Evolutionary conservation across 2,797 vertebrate genomes (phyloP), one percentile per base, ranked within the genome.

Genomic region (Eleutherodactylus coqui): DNA sequence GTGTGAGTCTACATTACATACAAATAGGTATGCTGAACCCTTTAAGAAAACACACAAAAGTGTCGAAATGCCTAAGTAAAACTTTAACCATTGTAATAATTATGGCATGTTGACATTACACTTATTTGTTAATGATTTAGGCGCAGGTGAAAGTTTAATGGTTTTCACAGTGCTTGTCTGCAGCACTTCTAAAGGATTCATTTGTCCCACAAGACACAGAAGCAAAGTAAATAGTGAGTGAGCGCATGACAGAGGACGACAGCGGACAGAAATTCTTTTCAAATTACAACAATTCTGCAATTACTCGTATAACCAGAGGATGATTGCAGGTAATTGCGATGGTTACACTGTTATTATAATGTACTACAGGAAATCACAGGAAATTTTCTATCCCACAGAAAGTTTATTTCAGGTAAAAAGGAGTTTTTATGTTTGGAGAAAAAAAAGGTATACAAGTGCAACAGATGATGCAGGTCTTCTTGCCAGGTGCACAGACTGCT

Each of bases 311-410:
- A 86, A 76, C 85, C 79, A 76, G 79, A 69, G 70, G 79, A 86
- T 86, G 85, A 86, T 86, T 86, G 79, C 79, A 86, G 85, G 79
- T 86, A 86, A 86, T 86, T 86, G 85, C 79, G 32, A 82, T 82
- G 73, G 85, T 86, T 86, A 77, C 85, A 86, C 79, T 86, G 85
- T 86, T 86, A 82, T 86, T 86, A 86, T 77, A 86, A 86, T 83
- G 47, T 70, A 82, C 79, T 77, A 78, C 72, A 86, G 85, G 79
- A 86, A 86, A 86, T 86, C 85, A 80, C 47, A 77, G 79, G 69
- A 83, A 86, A 86, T 86, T 86, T 82, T 47, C 58, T 77, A 86
- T 43, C 45, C 79, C 85, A 70, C 79, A 83, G 79, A 86, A 86
- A 86, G 85, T 82, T 86, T 86, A 86, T 77, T 69, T 83, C 85